A percentile compares a stretch with the other conserved stretches of the same genome.
Evolutionary conservation across 2,113 vertebrate species (phyloP).

Genomic region (Micronycteris hirsuta): DNA sequence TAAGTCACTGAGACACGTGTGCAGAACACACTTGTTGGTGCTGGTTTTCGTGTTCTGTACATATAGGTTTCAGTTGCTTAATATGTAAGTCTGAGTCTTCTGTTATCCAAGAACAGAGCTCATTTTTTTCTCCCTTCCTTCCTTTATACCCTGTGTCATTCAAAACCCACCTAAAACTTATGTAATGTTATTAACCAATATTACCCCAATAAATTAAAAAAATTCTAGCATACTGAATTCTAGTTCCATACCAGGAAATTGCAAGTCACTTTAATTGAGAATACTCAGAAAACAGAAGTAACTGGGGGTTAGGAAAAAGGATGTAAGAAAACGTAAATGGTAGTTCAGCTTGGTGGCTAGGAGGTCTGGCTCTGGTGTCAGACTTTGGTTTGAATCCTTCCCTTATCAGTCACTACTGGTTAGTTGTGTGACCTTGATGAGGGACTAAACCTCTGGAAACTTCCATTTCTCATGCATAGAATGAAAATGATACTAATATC

Average conservation of each 20-base stretch:
- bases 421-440: not conserved
- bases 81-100: not conserved
- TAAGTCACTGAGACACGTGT: not conserved
- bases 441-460: not conserved
- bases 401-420: not conserved
- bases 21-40: not conserved
- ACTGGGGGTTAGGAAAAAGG: not conserved
- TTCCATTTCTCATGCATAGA: not conserved
- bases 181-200: not conserved
- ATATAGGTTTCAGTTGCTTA: not conserved
- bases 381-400: not conserved
- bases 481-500: not conserved
- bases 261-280: not conserved
- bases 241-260: not conserved
- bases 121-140: not conserved
- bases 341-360: not conserved
- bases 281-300: not conserved
- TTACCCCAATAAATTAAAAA: not conserved
- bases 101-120: not conserved
- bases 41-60: not conserved
- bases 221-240: not conserved
- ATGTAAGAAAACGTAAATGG: not conserved
- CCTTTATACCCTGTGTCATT: not conserved
- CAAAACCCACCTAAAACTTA: not conserved
- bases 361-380: not conserved